These are phyloP conservation scores for Sorex fumeus DNA, from an alignment of 2,113 vertebrate genomes.

Conservation along the genomic window DNA sequence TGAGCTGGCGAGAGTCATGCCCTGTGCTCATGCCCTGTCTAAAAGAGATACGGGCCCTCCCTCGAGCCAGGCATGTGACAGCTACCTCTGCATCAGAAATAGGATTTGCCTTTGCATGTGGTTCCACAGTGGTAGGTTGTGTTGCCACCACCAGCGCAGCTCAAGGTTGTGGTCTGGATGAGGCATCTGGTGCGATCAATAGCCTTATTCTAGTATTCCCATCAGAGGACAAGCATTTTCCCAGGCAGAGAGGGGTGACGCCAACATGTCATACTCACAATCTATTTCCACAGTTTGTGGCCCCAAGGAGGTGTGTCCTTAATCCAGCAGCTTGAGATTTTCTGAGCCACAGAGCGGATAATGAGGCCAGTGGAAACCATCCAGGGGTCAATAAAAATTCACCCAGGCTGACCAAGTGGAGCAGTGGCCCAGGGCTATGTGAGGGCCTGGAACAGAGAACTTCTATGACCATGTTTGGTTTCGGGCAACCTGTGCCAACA, in stretches of 20 bases:
- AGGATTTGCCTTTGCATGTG: not conserved
- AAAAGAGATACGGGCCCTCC: too few relatives aligned
- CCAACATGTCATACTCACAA: not conserved
- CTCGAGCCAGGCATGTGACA: rapidly evolving
- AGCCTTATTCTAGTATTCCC: not conserved
- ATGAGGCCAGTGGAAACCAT: not conserved
- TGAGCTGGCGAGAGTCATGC: too few relatives aligned
- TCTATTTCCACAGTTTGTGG: not conserved
- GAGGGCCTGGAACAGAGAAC: not conserved
- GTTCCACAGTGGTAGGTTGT: not conserved
- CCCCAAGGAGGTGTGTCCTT: not conserved
- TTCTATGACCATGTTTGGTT: not conserved
- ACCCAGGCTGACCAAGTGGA: too few relatives aligned
- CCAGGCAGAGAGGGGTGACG: not conserved
- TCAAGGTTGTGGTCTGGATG: not conserved
- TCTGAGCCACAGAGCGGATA: not conserved
- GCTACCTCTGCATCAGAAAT: not conserved
- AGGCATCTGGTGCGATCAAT: not conserved
- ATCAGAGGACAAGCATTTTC: too few relatives aligned
- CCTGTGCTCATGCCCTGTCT: not conserved
- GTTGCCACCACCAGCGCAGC: not conserved
- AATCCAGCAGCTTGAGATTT: not conserved
- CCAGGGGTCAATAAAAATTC: not conserved
- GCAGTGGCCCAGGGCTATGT: not conserved
- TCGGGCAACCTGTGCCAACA: not conserved